Base-by-base conservation (phyloP, 1,140 invertebrate genomes). In the Gonioctena quinquepunctata region DNA sequence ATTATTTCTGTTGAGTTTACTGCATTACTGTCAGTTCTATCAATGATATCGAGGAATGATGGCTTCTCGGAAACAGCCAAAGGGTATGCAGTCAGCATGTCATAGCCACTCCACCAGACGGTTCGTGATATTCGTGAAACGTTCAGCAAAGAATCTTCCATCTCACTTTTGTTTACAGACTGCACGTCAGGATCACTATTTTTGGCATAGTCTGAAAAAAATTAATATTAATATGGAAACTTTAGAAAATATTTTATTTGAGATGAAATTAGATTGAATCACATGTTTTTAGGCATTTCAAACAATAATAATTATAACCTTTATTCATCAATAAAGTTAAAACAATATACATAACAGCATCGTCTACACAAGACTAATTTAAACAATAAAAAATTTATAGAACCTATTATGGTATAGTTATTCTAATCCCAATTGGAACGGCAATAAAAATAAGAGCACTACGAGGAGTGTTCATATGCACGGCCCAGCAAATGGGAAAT, bases 81-180 rank as follows among this genome's bases (percentile, higher is more conserved):
- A 13, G 71, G 68, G 19, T 49, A 25, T 49, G 71, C 61, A 11
- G 71, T 76, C 16, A 77, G 66, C 25, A 68, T 63, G 49, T 76
- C 59, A 25, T 70, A 61, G 19, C 68, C 66, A 27, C 69, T 66
- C 77, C 76, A 76, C 77, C 76, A 76, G 19, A 71, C 71, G 16
- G 74, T 76, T 49, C 75, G 73, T 16, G 77, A 70, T 16, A 76
- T 63, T 52, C 23, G 11, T 11, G 23, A 52, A 19, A 62, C 70
- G 56, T 76, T 78, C n/a, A 77, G 33, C 22, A 69, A 62, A 5
- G 67, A 68, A 52, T 78, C 70, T 8, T 60, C 49, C 21, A 27
- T 54, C 8, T 71, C 11, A 4, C 26, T 18, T 27, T 62, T 54
- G 0, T 23, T 42, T 6, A 8, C 49, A 13, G 42, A 13, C 5